Percentiles rank a stretch among this genome's conserved stretches.
Conservation (phyloP, 2,797 vertebrate species). For the Halcyon leucocephala region DNA sequence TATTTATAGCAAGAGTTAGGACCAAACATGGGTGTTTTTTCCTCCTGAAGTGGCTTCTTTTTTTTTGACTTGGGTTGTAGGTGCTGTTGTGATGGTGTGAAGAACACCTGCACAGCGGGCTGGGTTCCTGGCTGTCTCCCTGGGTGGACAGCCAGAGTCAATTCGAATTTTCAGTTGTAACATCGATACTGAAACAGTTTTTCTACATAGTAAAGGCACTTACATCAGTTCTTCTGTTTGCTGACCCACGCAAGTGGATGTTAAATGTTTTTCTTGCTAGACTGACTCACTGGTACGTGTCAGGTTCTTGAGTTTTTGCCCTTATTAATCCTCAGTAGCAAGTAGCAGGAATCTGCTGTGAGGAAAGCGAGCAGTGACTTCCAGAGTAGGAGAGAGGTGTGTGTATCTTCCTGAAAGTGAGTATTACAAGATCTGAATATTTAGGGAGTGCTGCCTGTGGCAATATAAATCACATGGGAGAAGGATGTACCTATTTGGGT, state of each 20-base stretch:
- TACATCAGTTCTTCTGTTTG: not conserved
- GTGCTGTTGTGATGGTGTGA: not conserved
- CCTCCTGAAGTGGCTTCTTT: not conserved
- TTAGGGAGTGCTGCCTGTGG: not conserved
- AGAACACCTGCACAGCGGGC: not conserved
- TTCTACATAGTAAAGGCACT: not conserved
- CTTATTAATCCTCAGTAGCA: not conserved
- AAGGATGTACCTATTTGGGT: not conserved
- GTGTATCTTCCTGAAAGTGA: not conserved
- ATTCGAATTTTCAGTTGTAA: not conserved
- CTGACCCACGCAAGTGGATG: not conserved
- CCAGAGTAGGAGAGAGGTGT: not conserved
- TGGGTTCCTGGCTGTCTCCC: not conserved
- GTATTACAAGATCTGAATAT: not conserved
- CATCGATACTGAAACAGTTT: not conserved
- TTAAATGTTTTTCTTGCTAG: slow-evolving; percentile 13
- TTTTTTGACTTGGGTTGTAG: not conserved
- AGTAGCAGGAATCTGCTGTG: not conserved
- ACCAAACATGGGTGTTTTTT: not conserved
- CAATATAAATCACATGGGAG: not conserved
- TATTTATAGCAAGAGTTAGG: not conserved
- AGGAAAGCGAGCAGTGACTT: not conserved
- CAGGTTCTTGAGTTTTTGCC: not conserved
- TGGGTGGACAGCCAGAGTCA: not conserved
- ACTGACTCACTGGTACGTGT: not conserved